A percentile compares a stretch with the other conserved stretches of the same genome.
These are phyloP conservation scores for Cetoscarus ocellatus DNA, from an alignment of 2,797 vertebrate species.

Conservation along the genomic window DNA sequence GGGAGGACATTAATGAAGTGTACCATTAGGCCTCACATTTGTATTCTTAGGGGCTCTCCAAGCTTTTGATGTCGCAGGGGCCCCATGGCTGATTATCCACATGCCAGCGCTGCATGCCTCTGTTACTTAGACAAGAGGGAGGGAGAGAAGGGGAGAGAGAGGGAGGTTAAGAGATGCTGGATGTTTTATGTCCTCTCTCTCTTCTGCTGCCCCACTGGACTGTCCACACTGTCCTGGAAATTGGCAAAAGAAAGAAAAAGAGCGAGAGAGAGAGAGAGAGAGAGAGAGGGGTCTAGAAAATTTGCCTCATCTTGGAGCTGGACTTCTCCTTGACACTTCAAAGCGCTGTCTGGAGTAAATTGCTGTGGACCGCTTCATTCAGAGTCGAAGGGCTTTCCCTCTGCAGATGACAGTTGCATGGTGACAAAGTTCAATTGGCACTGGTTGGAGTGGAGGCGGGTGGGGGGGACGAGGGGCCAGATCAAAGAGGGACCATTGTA, in stretches of 20 bases:
- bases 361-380: conserved; percentile 96
- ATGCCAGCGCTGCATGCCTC: conserved; percentile 87
- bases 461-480: conserved; percentile 78
- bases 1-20: conserved; percentile 93
- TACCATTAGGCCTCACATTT: conserved; percentile 92
- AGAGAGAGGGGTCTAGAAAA: conserved; percentile 61
- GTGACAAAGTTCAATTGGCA: conserved; percentile 98
- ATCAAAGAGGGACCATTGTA: conserved; percentile 97
- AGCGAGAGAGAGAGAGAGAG: conserved; percentile 37
- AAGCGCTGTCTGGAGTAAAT: conserved; percentile 92
- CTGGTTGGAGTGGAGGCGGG: conserved; percentile 89
- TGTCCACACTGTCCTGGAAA: conserved; percentile 60
- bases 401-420: conserved; percentile 92
- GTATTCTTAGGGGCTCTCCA: conserved; percentile 89
- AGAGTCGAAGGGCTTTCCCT: conserved; percentile 89
- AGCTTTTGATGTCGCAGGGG: conserved; percentile 91
- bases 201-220: conserved; percentile 54
- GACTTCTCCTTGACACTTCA: conserved; percentile 94
- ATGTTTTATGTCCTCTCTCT: conserved; percentile 60
- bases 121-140: conserved; percentile 81
- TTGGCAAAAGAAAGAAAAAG: conserved; percentile 65
- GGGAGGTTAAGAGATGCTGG: conserved; percentile 49
- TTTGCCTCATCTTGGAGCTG: conserved; percentile 81
- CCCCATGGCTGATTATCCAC: conserved; percentile 90
- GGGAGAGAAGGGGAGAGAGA: conserved; percentile 47